These are phyloP conservation scores for Spongilla lacustris DNA, from an alignment of 37 sponge, comb jelly and placozoan genomes.

Conservation along the genomic window DNA sequence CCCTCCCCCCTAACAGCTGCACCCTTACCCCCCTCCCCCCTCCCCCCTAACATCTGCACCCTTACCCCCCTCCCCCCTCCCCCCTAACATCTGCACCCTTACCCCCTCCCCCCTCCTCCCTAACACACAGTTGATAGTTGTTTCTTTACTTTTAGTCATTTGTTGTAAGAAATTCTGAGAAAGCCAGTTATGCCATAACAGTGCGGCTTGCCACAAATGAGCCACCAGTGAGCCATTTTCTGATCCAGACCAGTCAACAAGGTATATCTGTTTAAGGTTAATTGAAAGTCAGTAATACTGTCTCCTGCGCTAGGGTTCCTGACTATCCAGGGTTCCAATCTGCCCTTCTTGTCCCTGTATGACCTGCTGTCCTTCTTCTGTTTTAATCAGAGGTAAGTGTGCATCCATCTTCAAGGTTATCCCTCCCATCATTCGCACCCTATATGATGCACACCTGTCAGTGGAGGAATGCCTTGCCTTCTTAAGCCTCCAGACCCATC, in stretches of 20 bases:
- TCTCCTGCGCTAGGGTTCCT: constrained; percentile 28
- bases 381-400: constrained; percentile 74
- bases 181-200: constrained; percentile 73
- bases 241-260: constrained; percentile 59
- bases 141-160: too few relatives aligned
- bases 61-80: too few relatives aligned
- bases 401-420: neutral
- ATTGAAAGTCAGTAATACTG: neutral
- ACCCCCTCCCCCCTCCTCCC: too few relatives aligned
- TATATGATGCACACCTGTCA: neutral
- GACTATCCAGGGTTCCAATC: constrained; percentile 81
- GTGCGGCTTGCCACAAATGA: constrained; percentile 53
- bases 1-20: too few relatives aligned
- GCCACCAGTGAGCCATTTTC: constrained; percentile 76
- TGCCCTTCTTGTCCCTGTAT: constrained; percentile 77
- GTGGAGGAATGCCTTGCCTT: constrained; percentile 91
- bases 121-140: too few relatives aligned
- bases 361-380: constrained; percentile 87
- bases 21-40: too few relatives aligned
- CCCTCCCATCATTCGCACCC: too few relatives aligned
- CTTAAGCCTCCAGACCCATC: constrained; percentile 57
- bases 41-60: too few relatives aligned
- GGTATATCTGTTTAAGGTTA: constrained; percentile 15
- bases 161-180: constrained; percentile 69
- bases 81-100: too few relatives aligned